Conservation (phyloP, 2,888 invertebrate species). For the Synergus umbraculus region DNA sequence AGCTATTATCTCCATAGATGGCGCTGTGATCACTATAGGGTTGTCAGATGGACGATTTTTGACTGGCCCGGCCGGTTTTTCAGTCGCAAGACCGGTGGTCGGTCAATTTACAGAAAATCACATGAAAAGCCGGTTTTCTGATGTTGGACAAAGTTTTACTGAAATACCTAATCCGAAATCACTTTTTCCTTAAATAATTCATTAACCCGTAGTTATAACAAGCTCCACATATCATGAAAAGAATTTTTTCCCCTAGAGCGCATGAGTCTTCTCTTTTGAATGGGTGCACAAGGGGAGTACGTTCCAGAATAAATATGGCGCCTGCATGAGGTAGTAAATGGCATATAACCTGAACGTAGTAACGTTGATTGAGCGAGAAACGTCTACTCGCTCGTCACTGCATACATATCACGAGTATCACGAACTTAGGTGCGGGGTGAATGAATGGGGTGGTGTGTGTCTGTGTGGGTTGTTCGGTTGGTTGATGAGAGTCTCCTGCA, state of each 20-base stretch:
- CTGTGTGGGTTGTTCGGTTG: constrained; percentile 41
- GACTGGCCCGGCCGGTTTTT: no score
- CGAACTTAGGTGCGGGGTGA: constrained; percentile 18
- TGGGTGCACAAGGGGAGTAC: not conserved
- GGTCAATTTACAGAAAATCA: no score
- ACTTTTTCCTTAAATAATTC: not conserved
- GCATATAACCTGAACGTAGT: constrained; percentile 23
- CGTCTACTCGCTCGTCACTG: constrained; percentile 33
- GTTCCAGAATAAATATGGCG: constrained; percentile 21
- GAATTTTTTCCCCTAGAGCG: not conserved
- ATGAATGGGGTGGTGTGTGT: constrained; percentile 21
- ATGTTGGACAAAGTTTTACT: no score
- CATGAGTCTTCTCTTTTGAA: not conserved
- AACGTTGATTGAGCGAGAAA: constrained; percentile 37
- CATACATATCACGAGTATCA: constrained; percentile 20
- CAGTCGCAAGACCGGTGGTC: no score
- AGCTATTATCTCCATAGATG: no score
- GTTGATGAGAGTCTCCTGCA: not conserved
- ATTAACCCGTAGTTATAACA: not conserved
- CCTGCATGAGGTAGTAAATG: constrained; percentile 18
- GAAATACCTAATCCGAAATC: no score
- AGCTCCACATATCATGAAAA: not conserved
- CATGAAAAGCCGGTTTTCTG: no score
- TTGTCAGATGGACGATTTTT: no score
- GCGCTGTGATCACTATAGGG: no score